Evolutionary conservation across 2,113 vertebrate species (phyloP).

Genomic region (Ammodytes dubius): DNA sequence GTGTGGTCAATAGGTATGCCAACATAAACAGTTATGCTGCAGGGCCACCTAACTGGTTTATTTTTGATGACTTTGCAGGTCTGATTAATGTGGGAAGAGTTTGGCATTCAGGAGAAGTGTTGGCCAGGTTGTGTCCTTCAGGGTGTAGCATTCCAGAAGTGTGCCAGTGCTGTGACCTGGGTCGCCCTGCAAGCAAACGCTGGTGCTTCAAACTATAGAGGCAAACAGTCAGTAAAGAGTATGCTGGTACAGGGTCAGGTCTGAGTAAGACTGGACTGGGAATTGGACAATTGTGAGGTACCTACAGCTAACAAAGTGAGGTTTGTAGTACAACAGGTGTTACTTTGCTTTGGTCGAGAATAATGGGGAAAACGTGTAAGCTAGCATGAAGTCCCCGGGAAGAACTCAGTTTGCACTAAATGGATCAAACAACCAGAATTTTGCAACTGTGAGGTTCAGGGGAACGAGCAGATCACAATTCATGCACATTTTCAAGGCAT

Average conservation of each 20-base stretch:
- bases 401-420: not conserved
- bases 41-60: not conserved
- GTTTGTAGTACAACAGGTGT: not conserved
- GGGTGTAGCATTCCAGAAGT: not conserved
- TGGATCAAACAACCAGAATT: not conserved
- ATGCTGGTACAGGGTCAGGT: not conserved
- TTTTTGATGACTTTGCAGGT: not conserved
- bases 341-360: slow-evolving; percentile 21
- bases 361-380: slow-evolving; percentile 20
- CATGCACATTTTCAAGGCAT: slow-evolving; percentile 19
- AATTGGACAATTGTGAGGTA: not conserved
- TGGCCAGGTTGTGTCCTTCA: too few species aligned
- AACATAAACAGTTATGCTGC: not conserved
- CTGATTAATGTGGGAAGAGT: not conserved
- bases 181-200: not conserved
- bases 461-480: not conserved
- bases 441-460: not conserved
- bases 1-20: not conserved
- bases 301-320: not conserved
- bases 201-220: not conserved
- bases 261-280: not conserved
- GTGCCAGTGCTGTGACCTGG: not conserved
- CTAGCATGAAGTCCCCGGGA: not conserved
- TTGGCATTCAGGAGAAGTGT: not conserved
- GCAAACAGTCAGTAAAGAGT: not conserved